Conservation (phyloP, 2,888 invertebrate genomes). For the Drosophila hamatofila region DNA sequence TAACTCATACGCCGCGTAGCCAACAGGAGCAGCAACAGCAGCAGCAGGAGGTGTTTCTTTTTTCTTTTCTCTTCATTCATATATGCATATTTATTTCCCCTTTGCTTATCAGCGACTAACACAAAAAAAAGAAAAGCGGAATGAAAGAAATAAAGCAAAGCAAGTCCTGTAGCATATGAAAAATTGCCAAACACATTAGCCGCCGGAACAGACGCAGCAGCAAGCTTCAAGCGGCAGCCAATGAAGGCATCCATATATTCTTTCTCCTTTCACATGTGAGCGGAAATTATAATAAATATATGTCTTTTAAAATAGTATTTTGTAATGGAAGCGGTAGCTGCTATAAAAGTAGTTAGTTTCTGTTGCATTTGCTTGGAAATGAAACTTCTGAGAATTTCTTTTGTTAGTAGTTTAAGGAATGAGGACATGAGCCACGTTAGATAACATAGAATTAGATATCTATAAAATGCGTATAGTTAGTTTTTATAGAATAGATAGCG, state of each 20-base stretch:
- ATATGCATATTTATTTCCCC: conserved; percentile 82
- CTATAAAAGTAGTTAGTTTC: neutral
- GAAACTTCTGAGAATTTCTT: neutral
- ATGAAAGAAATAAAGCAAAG: conserved; percentile 65
- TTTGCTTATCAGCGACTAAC: conserved; percentile 81
- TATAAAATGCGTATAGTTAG: neutral
- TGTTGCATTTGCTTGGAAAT: neutral
- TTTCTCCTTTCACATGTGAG: neutral
- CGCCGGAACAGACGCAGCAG: neutral
- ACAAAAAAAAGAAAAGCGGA: conserved; percentile 30
- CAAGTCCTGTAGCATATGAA: conserved; percentile 53
- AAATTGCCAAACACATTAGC: conserved; percentile 78
- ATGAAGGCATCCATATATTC: conserved; percentile 1
- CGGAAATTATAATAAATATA: conserved; percentile 5
- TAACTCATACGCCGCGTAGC: conserved; percentile 77
- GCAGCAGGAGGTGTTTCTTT: conserved; percentile 35
- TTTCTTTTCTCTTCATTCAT: conserved; percentile 19
- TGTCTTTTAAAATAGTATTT: neutral
- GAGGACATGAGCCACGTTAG: neutral
- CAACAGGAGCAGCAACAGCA: conserved; percentile 28
- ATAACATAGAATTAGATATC: neutral
- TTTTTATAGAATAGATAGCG: no score
- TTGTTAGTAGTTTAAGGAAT: neutral
- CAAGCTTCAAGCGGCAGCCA: neutral
- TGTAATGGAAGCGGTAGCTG: neutral